Evolutionary conservation across 1,140 invertebrate genomes (phyloP), one percentile per base, ranked within the genome.

Genomic region (Maconellicoccus hirsutus): DNA sequence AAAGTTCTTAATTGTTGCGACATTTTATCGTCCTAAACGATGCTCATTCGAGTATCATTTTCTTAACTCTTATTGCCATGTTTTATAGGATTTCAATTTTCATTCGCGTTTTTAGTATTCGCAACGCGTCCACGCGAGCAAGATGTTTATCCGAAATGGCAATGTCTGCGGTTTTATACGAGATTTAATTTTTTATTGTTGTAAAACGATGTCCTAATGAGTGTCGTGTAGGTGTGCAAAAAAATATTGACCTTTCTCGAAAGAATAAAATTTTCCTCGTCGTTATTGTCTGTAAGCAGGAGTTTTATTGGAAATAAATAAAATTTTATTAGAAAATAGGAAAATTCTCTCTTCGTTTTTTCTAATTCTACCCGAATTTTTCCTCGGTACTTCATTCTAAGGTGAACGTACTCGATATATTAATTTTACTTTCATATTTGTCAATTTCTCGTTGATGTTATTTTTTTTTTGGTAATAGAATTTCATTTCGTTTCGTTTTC

Each of bases 1-100:
- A 52, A 52, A 52, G 42, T 52, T 52, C 42, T 52, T 52, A 52
- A 52, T 52, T 52, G 42, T 52, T 52, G 42, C 10, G 42, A 52
- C 42, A 16, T 52, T 52, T 52, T 52, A 52, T 52, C 42, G 6
- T 2, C 42, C 29, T 12, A 3, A 16, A 14, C n/a, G 3, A 52
- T 8, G n/a, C 42, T 52, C 42, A 16, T 52, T 16, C n/a, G 42
- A 52, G 42, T 19, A 33, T 19, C 12, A 52, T 52, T 52, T 52
- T 16, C 2, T 52, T 52, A 52, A 52, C 42, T 2, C 42, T 52
- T 52, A 52, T 52, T 52, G 42, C 42, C 42, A 52, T 52, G n/a
- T 52, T 16, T 16, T 8, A 52, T 8, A 52, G 6, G 16, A 8
- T 52, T 16, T 52, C 42, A 52, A 52, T 52, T 52, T 52, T 16